Percentiles rank a stretch among this genome's conserved stretches.
Conservation (phyloP, 2,797 vertebrate genomes). For the Monodelphis domestica region DNA sequence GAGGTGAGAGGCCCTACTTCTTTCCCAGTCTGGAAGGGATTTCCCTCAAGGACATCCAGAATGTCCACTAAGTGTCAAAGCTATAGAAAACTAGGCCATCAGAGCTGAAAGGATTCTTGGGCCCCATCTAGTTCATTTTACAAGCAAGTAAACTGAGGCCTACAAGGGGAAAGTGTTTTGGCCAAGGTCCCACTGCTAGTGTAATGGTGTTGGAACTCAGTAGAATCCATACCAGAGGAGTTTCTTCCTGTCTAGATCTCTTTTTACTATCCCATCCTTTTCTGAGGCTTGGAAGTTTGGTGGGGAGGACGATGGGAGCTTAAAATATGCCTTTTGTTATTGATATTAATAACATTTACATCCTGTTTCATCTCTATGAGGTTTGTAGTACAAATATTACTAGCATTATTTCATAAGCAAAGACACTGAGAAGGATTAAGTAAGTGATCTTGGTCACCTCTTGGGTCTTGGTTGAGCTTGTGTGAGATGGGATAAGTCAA, state of each 20-base stretch:
- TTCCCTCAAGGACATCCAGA: background rate
- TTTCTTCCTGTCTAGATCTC: background rate
- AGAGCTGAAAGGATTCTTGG: background rate
- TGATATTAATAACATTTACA: background rate
- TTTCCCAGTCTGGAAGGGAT: background rate
- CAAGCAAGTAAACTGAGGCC: background rate
- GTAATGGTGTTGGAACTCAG: background rate
- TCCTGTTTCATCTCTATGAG: background rate
- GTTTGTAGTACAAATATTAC: background rate
- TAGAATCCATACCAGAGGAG: background rate
- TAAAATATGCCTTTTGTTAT: background rate
- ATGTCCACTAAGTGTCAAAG: background rate
- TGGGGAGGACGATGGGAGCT: background rate
- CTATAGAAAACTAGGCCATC: background rate
- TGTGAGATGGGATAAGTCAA: background rate
- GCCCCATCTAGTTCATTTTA: background rate
- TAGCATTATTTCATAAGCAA: background rate
- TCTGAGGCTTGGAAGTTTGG: background rate
- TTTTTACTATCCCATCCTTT: background rate
- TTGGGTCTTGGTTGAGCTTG: background rate
- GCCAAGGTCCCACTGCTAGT: background rate
- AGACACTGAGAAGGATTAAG: background rate
- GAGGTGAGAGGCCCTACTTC: constrained; percentile 87
- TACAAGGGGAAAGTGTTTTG: background rate
- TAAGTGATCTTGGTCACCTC: background rate